phyloP scores from a whole-genome alignment of 2,888 invertebrate genomes.

The Sphecodes monilicornis region DNA sequence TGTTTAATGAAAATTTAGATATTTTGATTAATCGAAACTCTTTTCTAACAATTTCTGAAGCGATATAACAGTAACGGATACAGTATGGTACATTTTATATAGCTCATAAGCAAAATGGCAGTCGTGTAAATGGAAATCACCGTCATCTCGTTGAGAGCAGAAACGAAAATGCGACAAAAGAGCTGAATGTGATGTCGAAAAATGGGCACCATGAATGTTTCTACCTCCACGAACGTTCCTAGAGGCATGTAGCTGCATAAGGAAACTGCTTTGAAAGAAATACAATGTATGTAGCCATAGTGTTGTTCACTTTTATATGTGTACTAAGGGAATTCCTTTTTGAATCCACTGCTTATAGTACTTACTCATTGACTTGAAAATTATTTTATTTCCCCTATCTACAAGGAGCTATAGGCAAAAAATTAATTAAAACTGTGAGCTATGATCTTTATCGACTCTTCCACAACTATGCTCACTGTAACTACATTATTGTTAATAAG shows the following conservation, averaged over 20 bases:
- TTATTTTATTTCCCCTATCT: not conserved
- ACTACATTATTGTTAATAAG: not conserved
- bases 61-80: not conserved
- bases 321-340: not conserved
- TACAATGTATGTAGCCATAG: not conserved
- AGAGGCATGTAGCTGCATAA: slow-evolving; percentile 1
- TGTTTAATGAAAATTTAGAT: not conserved
- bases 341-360: not conserved
- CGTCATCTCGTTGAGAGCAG: slow-evolving; percentile 8
- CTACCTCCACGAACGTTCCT: not conserved
- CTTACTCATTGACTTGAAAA: not conserved
- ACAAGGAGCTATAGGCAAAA: not conserved
- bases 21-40: not conserved
- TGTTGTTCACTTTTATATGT: not conserved
- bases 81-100: slow-evolving; percentile 8
- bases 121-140: slow-evolving; percentile 8
- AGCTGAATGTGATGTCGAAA: slow-evolving; percentile 10
- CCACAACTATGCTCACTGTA: too few relatives aligned
- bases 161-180: slow-evolving; percentile 11
- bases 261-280: slow-evolving; percentile 3
- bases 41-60: not conserved
- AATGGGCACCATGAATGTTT: slow-evolving; percentile 9
- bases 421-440: not conserved
- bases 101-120: not conserved
- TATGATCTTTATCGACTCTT: too few relatives aligned